Conservation (phyloP, 2,797 vertebrate species). For the Moxostoma hubbsi region DNA sequence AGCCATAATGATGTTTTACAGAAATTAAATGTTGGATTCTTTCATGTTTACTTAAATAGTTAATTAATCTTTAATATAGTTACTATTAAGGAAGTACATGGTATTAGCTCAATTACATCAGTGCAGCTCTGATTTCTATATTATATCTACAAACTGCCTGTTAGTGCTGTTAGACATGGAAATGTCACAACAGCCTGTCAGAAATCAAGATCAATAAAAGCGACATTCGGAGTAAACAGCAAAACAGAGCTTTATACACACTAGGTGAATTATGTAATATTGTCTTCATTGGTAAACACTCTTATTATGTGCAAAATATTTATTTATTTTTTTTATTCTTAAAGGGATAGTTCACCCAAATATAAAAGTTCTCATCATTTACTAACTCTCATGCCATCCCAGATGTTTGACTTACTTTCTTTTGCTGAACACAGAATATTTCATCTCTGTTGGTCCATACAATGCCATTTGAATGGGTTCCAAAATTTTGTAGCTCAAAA, state of each 20-base stretch:
- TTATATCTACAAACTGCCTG: not conserved
- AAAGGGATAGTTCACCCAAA: too few relatives aligned
- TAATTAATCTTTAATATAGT: not conserved
- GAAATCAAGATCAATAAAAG: constrained; percentile 31
- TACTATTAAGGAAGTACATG: not conserved
- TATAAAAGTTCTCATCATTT: too few relatives aligned
- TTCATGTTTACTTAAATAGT: constrained; percentile 3
- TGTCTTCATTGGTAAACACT: not conserved
- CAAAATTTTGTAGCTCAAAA: too few relatives aligned
- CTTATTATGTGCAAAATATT: not conserved
- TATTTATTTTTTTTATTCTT: not conserved
- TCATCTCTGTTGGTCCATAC: too few relatives aligned
- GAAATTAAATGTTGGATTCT: not conserved
- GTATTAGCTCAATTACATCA: not conserved
- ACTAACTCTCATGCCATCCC: too few relatives aligned
- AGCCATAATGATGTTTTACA: not conserved
- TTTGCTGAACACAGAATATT: too few relatives aligned
- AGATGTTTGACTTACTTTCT: too few relatives aligned
- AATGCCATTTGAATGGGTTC: too few relatives aligned
- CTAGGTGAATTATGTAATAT: constrained; percentile 2
- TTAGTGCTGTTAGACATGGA: not conserved
- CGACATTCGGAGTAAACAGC: constrained; percentile 23
- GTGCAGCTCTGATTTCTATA: constrained; percentile 1
- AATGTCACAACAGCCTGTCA: constrained; percentile 39
- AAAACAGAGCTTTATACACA: not conserved